Base-by-base conservation (phyloP, 2,797 vertebrate genomes). In the Xenops minutus region DNA sequence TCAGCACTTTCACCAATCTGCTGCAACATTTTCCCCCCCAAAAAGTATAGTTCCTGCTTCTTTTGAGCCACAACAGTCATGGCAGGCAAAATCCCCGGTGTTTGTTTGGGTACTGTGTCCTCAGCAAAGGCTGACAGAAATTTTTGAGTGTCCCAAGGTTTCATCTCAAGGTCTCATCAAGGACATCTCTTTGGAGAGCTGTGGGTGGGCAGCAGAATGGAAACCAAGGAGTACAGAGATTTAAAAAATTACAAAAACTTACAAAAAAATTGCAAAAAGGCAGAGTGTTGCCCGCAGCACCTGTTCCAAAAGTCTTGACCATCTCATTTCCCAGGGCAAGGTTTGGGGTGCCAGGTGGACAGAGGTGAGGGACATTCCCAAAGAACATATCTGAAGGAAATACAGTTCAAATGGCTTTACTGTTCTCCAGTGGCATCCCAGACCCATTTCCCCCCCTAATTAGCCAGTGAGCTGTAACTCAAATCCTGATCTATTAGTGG, bases 11-110 rank as follows among this genome's bases (percentile, higher is more conserved):
- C 22, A 23, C 51, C 64, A 8, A 23, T 19, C 17, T 55, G 21
- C 12, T n/a, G 34, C 61, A 56, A 4, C 23, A 11, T 3, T 14
- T 21, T 6, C 30, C 22, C 22, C 1, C 17, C 0, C 1, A 1
- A 13, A 14, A 7, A 8, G 2, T 9, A 16, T 0, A 39, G 29
- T 26, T 41, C 32, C 52, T 20, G 2, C 36, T 67, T 22, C n/a
- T 41, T 43, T 7, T 12, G 26, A 43, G 43, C 10, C 27, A 0
- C 1, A 12, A 7, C 43, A n/a, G 29, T 7, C 22, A 10, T 0
- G 15, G 20, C 54, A 39, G 75, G 19, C 11, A 7, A 14, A 64
- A 19, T 41, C 30, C 43, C 6, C 0, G 32, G 17, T 10, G 3
- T 3, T 21, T 16, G 0, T 4, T 68, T 51, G 89, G 58, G 2